Evolutionary conservation across 2,113 vertebrate genomes (phyloP).

Genomic region (Naja naja): DNA sequence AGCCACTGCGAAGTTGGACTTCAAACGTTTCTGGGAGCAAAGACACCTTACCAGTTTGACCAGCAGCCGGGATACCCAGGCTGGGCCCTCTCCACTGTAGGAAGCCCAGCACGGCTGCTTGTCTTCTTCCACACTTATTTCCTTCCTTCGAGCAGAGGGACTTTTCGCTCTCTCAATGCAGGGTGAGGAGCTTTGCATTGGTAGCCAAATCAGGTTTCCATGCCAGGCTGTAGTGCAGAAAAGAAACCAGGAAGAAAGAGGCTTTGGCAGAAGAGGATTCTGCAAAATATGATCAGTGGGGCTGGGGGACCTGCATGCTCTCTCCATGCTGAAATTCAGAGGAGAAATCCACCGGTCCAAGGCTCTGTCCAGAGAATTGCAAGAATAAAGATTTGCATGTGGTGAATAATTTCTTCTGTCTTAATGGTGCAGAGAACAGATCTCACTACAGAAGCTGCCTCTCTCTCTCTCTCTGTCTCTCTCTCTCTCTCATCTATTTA

Average conservation of each 20-base stretch:
- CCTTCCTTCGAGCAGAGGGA: background rate
- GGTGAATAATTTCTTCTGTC: too few species aligned
- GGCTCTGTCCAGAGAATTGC: too few species aligned
- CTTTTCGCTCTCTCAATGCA: background rate
- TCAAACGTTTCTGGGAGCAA: background rate
- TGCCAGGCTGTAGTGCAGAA: background rate
- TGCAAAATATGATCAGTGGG: background rate
- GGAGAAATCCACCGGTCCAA: too few species aligned
- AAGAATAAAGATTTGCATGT: too few species aligned
- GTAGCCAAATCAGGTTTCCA: background rate
- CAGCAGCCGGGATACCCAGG: background rate
- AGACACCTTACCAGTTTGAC: background rate
- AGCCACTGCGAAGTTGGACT: background rate
- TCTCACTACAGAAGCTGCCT: too few species aligned
- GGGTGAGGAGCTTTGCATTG: too few species aligned
- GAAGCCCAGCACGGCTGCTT: background rate
- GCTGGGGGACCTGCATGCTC: too few species aligned
- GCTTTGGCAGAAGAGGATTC: too few species aligned
- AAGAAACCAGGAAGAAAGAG: background rate
- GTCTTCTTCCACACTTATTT: background rate
- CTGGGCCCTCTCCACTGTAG: background rate
- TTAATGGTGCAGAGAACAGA: too few species aligned
- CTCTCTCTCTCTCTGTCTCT: too few species aligned
- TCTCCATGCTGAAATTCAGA: too few species aligned
- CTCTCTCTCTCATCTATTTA: too few species aligned